These are phyloP conservation scores for Ceratoteleas bidentatus DNA, from an alignment of 1,140 invertebrate species.

Conservation along the genomic window DNA sequence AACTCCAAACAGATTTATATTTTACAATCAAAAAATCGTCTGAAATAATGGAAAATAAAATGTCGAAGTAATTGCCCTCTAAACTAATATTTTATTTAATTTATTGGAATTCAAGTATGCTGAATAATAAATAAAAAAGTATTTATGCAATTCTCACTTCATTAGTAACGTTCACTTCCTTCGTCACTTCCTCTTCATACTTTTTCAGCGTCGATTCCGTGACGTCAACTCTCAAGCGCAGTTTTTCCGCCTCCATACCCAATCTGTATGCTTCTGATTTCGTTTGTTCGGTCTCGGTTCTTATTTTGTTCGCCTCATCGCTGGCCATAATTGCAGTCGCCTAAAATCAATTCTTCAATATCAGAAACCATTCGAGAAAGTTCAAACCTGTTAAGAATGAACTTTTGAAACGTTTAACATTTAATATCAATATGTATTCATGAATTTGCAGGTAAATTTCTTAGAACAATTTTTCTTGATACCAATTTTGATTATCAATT, in stretches of 20 bases:
- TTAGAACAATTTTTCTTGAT: too few relatives aligned
- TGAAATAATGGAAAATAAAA: too few relatives aligned
- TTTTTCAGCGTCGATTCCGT: constrained; percentile 87
- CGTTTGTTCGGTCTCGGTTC: constrained; percentile 88
- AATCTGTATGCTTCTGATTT: constrained; percentile 88
- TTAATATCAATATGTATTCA: not conserved
- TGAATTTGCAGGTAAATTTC: too few relatives aligned
- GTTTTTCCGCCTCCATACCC: constrained; percentile 88
- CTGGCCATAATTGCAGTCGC: constrained; percentile 75
- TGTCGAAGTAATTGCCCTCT: too few relatives aligned
- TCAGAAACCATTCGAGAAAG: not conserved
- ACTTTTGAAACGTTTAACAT: too few relatives aligned
- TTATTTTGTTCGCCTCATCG: constrained; percentile 87
- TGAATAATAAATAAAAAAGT: too few relatives aligned
- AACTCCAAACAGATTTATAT: too few relatives aligned
- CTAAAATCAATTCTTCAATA: constrained; percentile 70
- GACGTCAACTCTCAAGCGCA: constrained; percentile 86
- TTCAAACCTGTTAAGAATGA: too few relatives aligned
- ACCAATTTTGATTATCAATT: too few relatives aligned
- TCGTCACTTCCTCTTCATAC: constrained; percentile 87
- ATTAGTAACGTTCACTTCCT: constrained; percentile 87
- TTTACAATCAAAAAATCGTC: too few relatives aligned
- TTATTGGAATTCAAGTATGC: too few relatives aligned
- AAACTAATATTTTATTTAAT: too few relatives aligned
- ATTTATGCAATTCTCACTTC: constrained; percentile 83